Base-by-base conservation (phyloP, 2,797 vertebrate genomes). In the Malurus splendens region DNA sequence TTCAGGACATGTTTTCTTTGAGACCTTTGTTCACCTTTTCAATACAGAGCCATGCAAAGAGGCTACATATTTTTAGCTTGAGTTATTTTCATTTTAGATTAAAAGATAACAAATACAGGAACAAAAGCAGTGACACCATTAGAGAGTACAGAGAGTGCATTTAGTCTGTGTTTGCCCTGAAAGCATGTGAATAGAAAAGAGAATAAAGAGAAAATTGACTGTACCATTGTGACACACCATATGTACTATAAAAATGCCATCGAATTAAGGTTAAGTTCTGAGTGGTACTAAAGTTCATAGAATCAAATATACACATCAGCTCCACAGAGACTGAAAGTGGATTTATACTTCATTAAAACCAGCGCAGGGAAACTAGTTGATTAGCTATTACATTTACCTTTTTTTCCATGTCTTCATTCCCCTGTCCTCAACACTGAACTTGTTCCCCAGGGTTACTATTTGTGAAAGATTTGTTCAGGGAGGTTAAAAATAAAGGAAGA, bases 31-130 rank as follows among this genome's bases (percentile, higher is more conserved):
- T 91, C 82, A 84, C 64, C 75, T 77, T 87, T 78, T 72, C 62
- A 85, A 32, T 83, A 56, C 20, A 51, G 39, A 82, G 56, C 59
- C 24, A 12, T 70, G 41, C 18, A 78, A 71, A 93, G 93, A 82
- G 23, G 30, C 39, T 55, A 50, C 10, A 4, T 50, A 64, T 71
- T 91, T 88, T 93, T 67, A 88, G 57, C 24, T 57, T 65, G 33
- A 80, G 66, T 82, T 85, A 65, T 73, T 89, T 86, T 90, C 39
- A 72, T 72, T 89, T 90, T 90, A 70, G 50, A 84, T 79, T 86
- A 61, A 76, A 86, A 91, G 61, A 72, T 65, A 82, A 73, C 54
- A 89, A 90, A 83, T n/a, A 77, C 33, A 75, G 33, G 84, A 90
- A 80, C 38, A 95, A 89, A 94, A 93, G 44, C 66, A 88, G 44